Base-by-base conservation (phyloP, 53 echinoderm and acorn worm genomes). In the Henricia sp. region DNA sequence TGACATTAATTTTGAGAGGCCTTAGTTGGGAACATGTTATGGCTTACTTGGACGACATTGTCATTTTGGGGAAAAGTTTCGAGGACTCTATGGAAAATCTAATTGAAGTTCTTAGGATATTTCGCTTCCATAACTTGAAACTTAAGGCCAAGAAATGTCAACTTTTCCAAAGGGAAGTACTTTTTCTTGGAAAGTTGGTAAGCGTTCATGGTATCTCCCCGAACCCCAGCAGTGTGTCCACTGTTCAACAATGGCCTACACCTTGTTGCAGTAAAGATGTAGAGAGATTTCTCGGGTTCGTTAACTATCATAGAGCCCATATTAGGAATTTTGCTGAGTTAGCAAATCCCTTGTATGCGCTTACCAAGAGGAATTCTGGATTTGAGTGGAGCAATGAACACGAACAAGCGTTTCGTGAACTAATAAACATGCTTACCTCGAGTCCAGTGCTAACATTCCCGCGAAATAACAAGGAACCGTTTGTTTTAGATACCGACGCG, bases 31-130 rank as follows among this genome's bases (percentile, higher is more conserved):
- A 77, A 29, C 60, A 80, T 14, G 70, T 62, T 14, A 55, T 91
- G 55, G 83, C 75, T 1, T 91, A 83, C 41, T 55, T 91, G 6
- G 87, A 91, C 67, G 91, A 87, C 66, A 50, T 83, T n/a, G 14
- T 78, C 13, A 82, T 90, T 19, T 52, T 85, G 4, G 86, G 85
- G 11, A 50, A n/a, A n/a, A 63, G 68, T 21, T 90, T 85, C 37
- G 41, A 80, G 9, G 66, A 86, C 36, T 82, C 86, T 52, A 16
- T 90, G 21, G 32, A 86, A 6, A 86, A 70, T 41, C 55, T 90
- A 3, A 27, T 28, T 13, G 28, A 19, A 55, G 85, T 77, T 57
- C 67, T 89, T 16, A 26, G 58, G 3, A 51, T 78, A 34, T 51
- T 88, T 23, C 34, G 53, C 12, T 32, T 43, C 33, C 52, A 57